phyloP scores from a whole-genome alignment of 2,797 vertebrate species.

The Myoxocephalus aenaeus region DNA sequence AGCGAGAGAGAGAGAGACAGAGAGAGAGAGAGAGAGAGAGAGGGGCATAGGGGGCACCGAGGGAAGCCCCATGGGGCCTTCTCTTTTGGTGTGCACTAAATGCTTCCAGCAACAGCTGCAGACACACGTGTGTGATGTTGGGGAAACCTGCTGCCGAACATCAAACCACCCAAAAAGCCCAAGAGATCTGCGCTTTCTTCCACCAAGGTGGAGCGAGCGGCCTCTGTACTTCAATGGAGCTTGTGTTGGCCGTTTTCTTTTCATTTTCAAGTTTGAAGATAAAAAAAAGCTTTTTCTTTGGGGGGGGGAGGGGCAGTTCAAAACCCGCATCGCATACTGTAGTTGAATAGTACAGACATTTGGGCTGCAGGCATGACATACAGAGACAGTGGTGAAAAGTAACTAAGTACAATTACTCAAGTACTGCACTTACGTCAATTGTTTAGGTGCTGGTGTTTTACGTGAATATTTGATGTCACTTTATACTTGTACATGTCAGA shows the following conservation, averaged over 20 bases:
- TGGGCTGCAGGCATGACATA: background rate
- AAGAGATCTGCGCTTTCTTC: constrained; percentile 43
- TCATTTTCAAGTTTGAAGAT: constrained; percentile 32
- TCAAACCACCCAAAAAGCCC: constrained; percentile 71
- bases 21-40: constrained; percentile 19
- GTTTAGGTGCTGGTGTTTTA: background rate
- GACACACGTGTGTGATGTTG: constrained; percentile 77
- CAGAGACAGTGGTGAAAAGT: background rate
- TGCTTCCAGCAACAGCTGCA: constrained; percentile 77
- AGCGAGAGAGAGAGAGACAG: constrained; percentile 16
- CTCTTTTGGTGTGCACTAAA: constrained; percentile 65
- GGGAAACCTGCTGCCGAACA: constrained; percentile 75
- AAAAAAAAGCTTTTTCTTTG: constrained; percentile 16
- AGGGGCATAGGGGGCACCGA: constrained; percentile 12
- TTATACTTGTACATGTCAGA: background rate
- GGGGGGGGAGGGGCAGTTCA: constrained; percentile 11
- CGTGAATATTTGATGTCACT: background rate
- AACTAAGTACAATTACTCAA: background rate
- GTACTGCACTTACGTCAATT: background rate
- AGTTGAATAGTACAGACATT: background rate
- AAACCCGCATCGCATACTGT: constrained; percentile 14
- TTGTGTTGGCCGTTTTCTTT: constrained; percentile 6
- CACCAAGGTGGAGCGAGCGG: constrained; percentile 27
- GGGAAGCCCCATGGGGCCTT: constrained; percentile 66
- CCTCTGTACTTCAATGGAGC: constrained; percentile 41